Base-by-base conservation (phyloP, 2,888 invertebrate species). In the Idaea straminata region DNA sequence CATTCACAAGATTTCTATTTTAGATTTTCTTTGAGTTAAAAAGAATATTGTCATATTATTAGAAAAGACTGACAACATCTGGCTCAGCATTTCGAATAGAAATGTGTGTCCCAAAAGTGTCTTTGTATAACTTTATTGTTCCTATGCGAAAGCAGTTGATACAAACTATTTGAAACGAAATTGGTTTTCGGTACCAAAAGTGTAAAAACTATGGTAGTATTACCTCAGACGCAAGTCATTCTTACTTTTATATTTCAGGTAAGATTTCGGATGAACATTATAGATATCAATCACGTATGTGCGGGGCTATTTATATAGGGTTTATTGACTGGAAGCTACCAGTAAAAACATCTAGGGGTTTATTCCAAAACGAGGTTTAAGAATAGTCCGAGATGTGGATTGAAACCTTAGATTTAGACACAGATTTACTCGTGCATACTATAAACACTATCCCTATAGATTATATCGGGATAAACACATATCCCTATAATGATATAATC, bases 51-150 rank as follows among this genome's bases (percentile, higher is more conserved):
- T 81, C 82, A 82, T 83, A 84, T 82, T 80, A 75, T 75, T 75
- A 72, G 82, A 83, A 82, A 85, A 86, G 86, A 85, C 83, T 85
- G 82, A 47, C 80, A 76, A 75, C 85, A 84, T 82, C 83, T 85
- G 85, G 72, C 71, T 71, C 73, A 70, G 62, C 76, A 80, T 66
- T 69, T 71, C 67, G 82, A 84, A 85, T 83, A 83, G 76, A 79
- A 76, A 85, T 85, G 82, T 81, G 80, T 69, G 65, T 73, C 78
- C 74, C 77, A 68, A 76, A 81, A 75, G 77, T 77, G 80, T 78
- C 77, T 83, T 83, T 80, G 71, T 71, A 76, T 74, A 81, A 80
- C 75, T 77, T 82, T 77, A 74, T 74, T 68, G 66, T 64, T 63
- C 69, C 63, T 62, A 25, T 61, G 47, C 36, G 67, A 66, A 62